These are phyloP conservation scores for Bergia sp. DNA, from an alignment of 92 coral and sea anemone genomes.

Conservation along the genomic window DNA sequence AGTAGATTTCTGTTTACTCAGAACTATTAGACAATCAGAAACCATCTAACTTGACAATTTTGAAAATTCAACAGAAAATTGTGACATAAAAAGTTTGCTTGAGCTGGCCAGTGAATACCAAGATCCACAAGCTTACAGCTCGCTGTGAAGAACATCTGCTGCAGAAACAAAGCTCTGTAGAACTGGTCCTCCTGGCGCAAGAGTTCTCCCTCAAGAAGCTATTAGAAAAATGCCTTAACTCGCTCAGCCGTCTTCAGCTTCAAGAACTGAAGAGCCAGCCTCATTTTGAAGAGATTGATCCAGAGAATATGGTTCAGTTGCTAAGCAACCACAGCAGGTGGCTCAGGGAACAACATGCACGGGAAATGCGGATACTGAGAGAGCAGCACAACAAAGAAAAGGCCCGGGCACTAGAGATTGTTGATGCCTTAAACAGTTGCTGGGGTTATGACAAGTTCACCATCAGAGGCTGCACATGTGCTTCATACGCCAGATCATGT, in stretches of 20 bases:
- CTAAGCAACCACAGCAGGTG: conserved; percentile 79
- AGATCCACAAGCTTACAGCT: conserved; percentile 57
- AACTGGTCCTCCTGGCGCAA: conserved; percentile 70
- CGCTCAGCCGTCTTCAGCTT: conserved; percentile 76
- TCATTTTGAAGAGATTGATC: conserved; percentile 70
- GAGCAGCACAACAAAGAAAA: conserved; percentile 73
- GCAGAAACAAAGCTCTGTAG: conserved; percentile 79
- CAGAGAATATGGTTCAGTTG: conserved; percentile 66
- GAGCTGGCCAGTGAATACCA: conserved; percentile 83
- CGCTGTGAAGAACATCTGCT: conserved; percentile 77
- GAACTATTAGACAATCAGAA: too few species aligned
- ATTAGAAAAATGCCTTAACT: conserved; percentile 70
- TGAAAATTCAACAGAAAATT: conserved; percentile 52
- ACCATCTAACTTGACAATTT: background rate
- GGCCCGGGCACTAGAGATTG: conserved; percentile 60
- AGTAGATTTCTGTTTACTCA: too few species aligned
- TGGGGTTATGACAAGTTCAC: conserved; percentile 87
- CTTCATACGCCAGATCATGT: conserved; percentile 82
- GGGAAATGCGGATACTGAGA: conserved; percentile 65
- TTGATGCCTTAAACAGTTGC: conserved; percentile 68
- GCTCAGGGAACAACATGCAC: conserved; percentile 76
- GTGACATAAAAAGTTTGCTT: conserved; percentile 69
- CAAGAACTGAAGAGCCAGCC: conserved; percentile 67
- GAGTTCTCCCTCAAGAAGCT: conserved; percentile 77
- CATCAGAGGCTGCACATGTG: conserved; percentile 83